Evolutionary conservation across 2,113 vertebrate genomes (phyloP).

Genomic region (Nycticebus coucang): DNA sequence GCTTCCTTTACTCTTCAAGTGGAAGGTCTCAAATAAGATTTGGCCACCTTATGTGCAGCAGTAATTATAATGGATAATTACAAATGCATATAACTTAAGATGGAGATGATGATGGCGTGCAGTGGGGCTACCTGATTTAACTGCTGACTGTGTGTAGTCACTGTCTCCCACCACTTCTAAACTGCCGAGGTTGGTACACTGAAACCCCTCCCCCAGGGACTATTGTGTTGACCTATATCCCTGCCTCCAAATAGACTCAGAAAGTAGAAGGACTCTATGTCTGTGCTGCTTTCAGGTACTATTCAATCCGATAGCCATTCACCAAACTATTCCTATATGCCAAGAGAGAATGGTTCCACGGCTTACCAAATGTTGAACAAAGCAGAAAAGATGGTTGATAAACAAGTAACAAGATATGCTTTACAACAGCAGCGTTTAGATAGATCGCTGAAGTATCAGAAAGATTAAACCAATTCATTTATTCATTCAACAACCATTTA

Average conservation of each 20-base stretch:
- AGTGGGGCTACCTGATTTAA: background rate
- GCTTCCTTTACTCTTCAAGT: background rate
- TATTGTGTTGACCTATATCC: background rate
- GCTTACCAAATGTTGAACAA: background rate
- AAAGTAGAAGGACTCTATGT: background rate
- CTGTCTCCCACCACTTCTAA: background rate
- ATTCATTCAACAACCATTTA: background rate
- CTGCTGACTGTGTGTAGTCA: background rate
- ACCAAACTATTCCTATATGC: background rate
- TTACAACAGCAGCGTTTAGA: background rate
- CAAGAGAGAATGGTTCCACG: background rate
- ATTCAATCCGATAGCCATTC: background rate
- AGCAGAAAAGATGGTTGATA: constrained; percentile 21
- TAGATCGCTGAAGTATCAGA: background rate
- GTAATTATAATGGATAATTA: background rate
- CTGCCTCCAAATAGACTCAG: background rate
- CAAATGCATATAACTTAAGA: background rate
- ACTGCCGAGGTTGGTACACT: background rate
- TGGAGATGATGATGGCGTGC: background rate
- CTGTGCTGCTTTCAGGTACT: background rate
- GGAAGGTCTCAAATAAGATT: background rate
- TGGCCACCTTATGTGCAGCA: background rate
- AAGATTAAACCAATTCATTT: background rate
- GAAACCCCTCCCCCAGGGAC: background rate
- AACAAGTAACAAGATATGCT: background rate